phyloP scores from a whole-genome alignment of 2,797 vertebrate species.

The Silurus aristotelis region DNA sequence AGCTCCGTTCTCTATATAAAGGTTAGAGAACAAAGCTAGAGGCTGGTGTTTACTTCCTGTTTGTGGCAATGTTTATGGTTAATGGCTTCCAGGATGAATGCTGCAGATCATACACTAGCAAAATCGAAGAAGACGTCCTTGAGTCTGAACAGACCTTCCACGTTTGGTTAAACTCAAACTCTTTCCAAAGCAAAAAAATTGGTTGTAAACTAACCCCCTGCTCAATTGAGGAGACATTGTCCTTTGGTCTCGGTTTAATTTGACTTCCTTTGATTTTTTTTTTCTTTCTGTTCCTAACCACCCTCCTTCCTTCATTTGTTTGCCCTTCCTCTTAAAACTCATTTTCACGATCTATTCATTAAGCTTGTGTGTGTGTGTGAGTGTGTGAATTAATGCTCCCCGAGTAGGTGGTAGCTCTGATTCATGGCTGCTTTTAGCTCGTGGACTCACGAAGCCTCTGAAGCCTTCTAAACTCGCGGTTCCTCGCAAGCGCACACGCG shows the following conservation, averaged over 20 bases:
- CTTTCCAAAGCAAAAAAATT: neutral
- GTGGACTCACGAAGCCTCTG: neutral
- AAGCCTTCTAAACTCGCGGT: constrained; percentile 16
- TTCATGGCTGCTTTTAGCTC: constrained; percentile 30
- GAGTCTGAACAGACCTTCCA: neutral
- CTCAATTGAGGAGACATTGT: neutral
- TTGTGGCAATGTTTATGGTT: neutral
- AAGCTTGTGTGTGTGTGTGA: neutral
- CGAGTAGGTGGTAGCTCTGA: constrained; percentile 30
- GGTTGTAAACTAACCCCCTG: neutral
- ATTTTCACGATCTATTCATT: constrained; percentile 6
- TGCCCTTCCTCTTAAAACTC: neutral
- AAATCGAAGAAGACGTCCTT: neutral
- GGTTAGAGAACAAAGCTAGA: too few relatives aligned
- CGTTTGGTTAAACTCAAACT: neutral
- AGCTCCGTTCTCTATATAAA: too few relatives aligned
- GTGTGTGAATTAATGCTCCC: constrained; percentile 15
- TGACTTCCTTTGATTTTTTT: neutral
- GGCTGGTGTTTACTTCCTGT: neutral
- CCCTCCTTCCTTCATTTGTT: neutral
- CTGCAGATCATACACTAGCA: neutral
- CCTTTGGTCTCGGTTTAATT: neutral
- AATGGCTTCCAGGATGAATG: neutral
- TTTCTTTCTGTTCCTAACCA: neutral
- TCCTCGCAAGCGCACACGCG: neutral